These are phyloP conservation scores for Drosophila paramelanica DNA, from an alignment of 2,888 invertebrate species.

Conservation along the genomic window DNA sequence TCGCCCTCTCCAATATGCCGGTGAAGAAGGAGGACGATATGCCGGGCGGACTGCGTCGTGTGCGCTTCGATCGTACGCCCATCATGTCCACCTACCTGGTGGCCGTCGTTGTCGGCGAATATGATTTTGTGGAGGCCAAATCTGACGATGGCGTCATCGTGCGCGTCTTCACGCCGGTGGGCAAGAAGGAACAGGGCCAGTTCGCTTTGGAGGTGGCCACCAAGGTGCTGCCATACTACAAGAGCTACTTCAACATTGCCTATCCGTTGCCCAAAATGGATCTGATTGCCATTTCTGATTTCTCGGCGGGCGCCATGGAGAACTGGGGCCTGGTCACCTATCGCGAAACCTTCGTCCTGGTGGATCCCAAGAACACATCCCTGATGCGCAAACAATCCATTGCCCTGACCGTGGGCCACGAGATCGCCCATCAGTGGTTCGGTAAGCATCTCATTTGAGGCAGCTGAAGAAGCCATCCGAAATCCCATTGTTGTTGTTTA, in stretches of 20 bases:
- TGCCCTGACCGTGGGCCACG: constrained; percentile 95
- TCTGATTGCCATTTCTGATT: constrained; percentile 97
- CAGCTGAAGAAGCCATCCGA: background rate
- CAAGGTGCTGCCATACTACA: constrained; percentile 96
- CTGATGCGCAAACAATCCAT: constrained; percentile 93
- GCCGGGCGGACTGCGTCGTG: constrained; percentile 86
- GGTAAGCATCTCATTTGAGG: constrained; percentile 86
- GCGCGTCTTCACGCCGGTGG: constrained; percentile 94
- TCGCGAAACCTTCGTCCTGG: constrained; percentile 94
- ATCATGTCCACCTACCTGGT: constrained; percentile 98
- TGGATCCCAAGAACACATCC: constrained; percentile 96
- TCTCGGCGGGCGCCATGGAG: constrained; percentile 98
- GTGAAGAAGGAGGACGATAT: constrained; percentile 85
- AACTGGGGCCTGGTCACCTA: constrained; percentile 99
- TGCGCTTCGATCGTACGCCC: constrained; percentile 93
- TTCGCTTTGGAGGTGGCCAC: constrained; percentile 97
- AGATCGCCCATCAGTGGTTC: constrained; percentile 99
- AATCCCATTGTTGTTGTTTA: background rate
- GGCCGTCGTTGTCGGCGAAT: constrained; percentile 97
- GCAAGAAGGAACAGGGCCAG: constrained; percentile 95
- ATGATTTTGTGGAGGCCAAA: constrained; percentile 94
- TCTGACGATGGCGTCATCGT: constrained; percentile 93
- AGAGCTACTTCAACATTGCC: constrained; percentile 96
- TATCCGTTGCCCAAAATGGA: constrained; percentile 99
- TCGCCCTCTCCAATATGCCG: constrained; percentile 97